phyloP scores from a whole-genome alignment of 92 coral and sea anemone species.

The Nematostella vectensis region DNA sequence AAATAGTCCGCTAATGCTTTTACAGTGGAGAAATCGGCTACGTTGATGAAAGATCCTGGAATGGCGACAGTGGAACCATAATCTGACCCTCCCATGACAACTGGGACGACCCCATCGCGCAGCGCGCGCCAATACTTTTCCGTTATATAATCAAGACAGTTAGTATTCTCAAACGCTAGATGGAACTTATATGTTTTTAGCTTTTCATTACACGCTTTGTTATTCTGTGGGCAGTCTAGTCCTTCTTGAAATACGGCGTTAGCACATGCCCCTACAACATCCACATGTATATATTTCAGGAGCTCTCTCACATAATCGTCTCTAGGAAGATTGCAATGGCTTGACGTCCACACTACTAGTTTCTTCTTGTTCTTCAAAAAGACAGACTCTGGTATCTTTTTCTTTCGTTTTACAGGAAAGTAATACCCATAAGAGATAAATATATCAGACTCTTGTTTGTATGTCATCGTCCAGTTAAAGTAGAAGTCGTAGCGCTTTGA shows the following conservation, averaged over 20 bases:
- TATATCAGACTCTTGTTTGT: slow-evolving; percentile 41
- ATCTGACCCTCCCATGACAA: slow-evolving; percentile 70
- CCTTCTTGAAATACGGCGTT: slow-evolving; percentile 12
- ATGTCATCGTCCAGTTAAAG: slow-evolving; percentile 68
- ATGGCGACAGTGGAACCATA: slow-evolving; percentile 52
- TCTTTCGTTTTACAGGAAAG: slow-evolving; percentile 2
- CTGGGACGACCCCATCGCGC: slow-evolving; percentile 49
- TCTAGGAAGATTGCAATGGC: slow-evolving; percentile 57
- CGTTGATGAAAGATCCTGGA: slow-evolving; percentile 74
- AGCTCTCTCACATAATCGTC: slow-evolving; percentile 40
- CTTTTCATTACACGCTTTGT: slow-evolving; percentile 24
- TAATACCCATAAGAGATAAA: slow-evolving; percentile 45
- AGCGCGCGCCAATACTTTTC: slow-evolving; percentile 81
- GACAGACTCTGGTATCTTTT: not conserved
- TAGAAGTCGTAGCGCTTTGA: slow-evolving; percentile 14
- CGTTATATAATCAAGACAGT: slow-evolving; percentile 66
- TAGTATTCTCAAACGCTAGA: slow-evolving; percentile 67
- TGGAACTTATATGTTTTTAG: slow-evolving; percentile 71
- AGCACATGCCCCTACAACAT: slow-evolving; percentile 60
- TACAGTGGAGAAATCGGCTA: slow-evolving; percentile 58
- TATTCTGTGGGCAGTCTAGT: slow-evolving; percentile 17
- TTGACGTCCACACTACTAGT: slow-evolving; percentile 68
- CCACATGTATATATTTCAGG: slow-evolving; percentile 42
- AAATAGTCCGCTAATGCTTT: slow-evolving; percentile 56
- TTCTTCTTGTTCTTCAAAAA: slow-evolving; percentile 47